phyloP scores from a whole-genome alignment of 2,888 invertebrate species.

The Xestia rhomboidea region DNA sequence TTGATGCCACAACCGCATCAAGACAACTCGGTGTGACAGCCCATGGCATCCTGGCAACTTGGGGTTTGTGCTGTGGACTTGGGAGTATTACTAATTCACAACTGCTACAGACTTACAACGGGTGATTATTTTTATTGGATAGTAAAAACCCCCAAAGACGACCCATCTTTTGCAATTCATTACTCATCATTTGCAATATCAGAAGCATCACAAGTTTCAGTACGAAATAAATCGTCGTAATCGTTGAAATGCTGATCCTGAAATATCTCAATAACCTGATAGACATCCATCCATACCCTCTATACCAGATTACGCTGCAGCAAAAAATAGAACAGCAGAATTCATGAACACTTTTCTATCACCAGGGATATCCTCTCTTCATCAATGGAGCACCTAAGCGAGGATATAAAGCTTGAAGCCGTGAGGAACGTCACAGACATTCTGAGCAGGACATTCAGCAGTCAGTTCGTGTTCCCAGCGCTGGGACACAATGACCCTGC shows the following conservation, averaged over 20 bases:
- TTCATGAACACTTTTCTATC: conserved; percentile 63
- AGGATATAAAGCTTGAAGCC: conserved; percentile 93
- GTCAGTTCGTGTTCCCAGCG: conserved; percentile 97
- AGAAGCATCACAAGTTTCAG: not conserved
- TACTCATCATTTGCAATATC: not conserved
- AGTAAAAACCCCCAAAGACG: not conserved
- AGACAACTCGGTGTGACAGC: not conserved
- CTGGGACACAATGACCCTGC: conserved; percentile 96
- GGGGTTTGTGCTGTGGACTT: not conserved
- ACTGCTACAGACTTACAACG: not conserved
- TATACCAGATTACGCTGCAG: not conserved
- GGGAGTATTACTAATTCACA: not conserved
- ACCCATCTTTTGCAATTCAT: not conserved
- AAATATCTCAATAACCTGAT: not conserved
- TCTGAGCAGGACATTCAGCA: conserved; percentile 95
- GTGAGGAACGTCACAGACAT: conserved; percentile 95
- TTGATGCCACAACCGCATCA: not conserved
- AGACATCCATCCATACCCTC: not conserved
- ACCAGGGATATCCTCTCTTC: conserved; percentile 96
- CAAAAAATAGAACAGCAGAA: too few relatives aligned
- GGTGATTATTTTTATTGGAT: not conserved
- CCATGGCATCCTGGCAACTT: not conserved
- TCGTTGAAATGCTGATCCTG: not conserved
- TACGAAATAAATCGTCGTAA: not conserved
- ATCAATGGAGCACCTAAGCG: conserved; percentile 92